Evolutionary conservation across 2,797 vertebrate species (phyloP).

Genomic region (Alauda arvensis): DNA sequence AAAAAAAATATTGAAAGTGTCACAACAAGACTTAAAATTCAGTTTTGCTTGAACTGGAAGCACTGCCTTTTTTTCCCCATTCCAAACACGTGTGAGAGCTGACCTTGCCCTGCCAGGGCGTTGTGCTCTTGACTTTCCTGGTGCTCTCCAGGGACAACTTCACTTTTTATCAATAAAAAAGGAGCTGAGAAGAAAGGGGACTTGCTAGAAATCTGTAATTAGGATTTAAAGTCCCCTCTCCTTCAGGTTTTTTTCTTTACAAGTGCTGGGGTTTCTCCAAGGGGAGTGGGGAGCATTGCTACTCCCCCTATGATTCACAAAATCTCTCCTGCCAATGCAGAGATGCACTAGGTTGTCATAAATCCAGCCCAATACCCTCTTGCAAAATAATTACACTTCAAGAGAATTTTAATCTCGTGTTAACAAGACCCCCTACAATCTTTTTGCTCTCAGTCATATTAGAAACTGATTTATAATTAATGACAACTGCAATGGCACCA

Average conservation of each 20-base stretch:
- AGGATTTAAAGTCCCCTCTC: background rate
- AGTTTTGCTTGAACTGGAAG: background rate
- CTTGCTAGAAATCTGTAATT: background rate
- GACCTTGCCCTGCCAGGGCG: background rate
- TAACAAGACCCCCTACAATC: conserved; percentile 65
- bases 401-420: conserved; percentile 61
- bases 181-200: background rate
- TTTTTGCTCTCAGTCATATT: conserved; percentile 60
- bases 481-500: conserved; percentile 47
- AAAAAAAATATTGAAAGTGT: background rate
- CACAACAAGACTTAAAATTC: background rate
- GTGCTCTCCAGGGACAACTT: background rate
- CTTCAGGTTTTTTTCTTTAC: background rate
- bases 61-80: background rate
- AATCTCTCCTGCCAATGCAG: background rate
- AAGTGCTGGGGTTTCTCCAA: background rate
- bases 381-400: conserved; percentile 64
- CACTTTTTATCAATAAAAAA: background rate
- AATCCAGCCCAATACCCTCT: conserved; percentile 25
- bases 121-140: background rate
- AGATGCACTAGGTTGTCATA: background rate
- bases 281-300: background rate
- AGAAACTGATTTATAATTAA: conserved; percentile 71
- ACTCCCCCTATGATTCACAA: background rate
- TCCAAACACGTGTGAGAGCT: accelerated